These are phyloP conservation scores for Rhipidura dahli DNA, from an alignment of 2,113 vertebrate genomes.

Conservation along the genomic window DNA sequence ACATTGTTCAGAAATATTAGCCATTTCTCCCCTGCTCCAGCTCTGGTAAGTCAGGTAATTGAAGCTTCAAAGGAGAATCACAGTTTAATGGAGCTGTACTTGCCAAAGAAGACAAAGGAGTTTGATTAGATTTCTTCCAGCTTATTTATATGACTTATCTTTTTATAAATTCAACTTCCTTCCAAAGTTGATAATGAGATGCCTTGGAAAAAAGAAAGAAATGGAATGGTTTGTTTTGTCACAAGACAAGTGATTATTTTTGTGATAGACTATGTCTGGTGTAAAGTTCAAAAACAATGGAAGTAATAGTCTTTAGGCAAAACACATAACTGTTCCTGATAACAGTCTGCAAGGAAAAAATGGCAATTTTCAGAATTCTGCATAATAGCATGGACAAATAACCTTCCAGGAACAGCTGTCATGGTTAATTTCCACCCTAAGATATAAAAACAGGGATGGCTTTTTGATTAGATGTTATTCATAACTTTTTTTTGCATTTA, in stretches of 20 bases:
- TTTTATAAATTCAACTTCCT: slow-evolving; percentile 66
- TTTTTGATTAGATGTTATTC: slow-evolving; percentile 3
- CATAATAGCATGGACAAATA: slow-evolving; percentile 23
- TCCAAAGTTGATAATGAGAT: slow-evolving; percentile 56
- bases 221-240: slow-evolving; percentile 42
- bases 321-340: slow-evolving; percentile 3
- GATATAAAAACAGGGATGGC: background rate
- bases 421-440: background rate
- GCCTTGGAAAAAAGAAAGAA: slow-evolving; percentile 44
- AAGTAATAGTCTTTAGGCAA: slow-evolving; percentile 35
- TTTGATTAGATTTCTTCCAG: slow-evolving; percentile 58
- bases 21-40: background rate
- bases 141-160: slow-evolving; percentile 63
- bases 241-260: slow-evolving; percentile 45
- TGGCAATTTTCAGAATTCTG: slow-evolving; percentile 16
- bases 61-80: slow-evolving; percentile 66
- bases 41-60: slow-evolving; percentile 51
- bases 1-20: slow-evolving; percentile 33
- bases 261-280: slow-evolving; percentile 50
- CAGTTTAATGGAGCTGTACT: slow-evolving; percentile 4
- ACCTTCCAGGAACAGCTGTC: slow-evolving; percentile 7
- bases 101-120: slow-evolving; percentile 60
- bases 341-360: background rate
- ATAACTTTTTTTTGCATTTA: background rate
- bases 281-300: slow-evolving; percentile 51